These are phyloP conservation scores for Chrysopilus asiliformis DNA, from an alignment of 2,888 invertebrate genomes.

Conservation along the genomic window DNA sequence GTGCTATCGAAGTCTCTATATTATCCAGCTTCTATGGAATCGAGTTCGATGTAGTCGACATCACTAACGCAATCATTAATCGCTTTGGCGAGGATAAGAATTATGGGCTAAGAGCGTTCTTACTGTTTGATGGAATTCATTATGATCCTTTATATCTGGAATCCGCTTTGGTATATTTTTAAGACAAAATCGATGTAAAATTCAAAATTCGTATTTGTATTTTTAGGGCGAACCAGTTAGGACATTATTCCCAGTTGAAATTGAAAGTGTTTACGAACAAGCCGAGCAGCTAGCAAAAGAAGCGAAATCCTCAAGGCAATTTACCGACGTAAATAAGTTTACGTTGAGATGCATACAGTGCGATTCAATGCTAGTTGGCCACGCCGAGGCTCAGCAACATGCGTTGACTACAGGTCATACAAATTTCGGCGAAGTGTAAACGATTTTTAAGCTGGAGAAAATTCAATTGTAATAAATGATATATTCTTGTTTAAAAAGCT, in stretches of 20 bases:
- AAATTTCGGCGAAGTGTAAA: conserved; percentile 65
- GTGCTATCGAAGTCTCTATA: conserved; percentile 87
- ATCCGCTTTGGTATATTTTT: conserved; percentile 48
- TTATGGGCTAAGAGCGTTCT: conserved; percentile 68
- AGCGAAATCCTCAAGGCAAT: conserved; percentile 79
- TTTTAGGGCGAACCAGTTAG: conserved; percentile 55
- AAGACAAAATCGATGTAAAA: neutral
- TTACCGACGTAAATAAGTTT: conserved; percentile 80
- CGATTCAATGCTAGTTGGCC: conserved; percentile 59
- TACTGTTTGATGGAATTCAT: conserved; percentile 91
- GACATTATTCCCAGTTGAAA: conserved; percentile 68
- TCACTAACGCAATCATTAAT: conserved; percentile 78
- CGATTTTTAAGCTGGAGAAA: neutral
- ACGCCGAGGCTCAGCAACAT: conserved; percentile 70
- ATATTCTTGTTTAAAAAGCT: too few relatives aligned
- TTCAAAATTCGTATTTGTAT: neutral
- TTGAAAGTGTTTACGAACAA: conserved; percentile 56
- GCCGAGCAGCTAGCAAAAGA: conserved; percentile 77
- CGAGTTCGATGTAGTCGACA: conserved; percentile 90
- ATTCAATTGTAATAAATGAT: too few relatives aligned
- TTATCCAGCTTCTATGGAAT: conserved; percentile 73
- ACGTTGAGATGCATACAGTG: conserved; percentile 75
- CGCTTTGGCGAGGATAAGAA: conserved; percentile 86
- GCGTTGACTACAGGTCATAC: conserved; percentile 73
- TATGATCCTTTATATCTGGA: conserved; percentile 90